Base-by-base conservation (phyloP, 2,888 invertebrate genomes). In the Nowickia ferox region DNA sequence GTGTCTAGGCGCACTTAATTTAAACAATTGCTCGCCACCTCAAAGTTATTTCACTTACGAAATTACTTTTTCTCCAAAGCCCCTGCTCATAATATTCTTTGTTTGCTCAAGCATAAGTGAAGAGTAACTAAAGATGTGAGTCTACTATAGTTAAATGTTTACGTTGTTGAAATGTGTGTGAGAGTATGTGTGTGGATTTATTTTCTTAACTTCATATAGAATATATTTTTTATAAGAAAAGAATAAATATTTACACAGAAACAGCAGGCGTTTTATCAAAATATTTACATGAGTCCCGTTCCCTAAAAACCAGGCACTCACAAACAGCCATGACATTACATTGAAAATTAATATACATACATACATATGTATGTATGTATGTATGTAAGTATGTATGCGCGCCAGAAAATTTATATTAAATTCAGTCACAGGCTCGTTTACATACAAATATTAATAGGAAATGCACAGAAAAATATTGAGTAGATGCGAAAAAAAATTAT, bases 221-320 rank as follows among this genome's bases (percentile, higher is more conserved):
- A 38, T 65, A 63, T 48, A 42, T 61, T 44, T 80, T 38, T 66
- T 74, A 57, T 51, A 68, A 78, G 69, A 75, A 76, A 83, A 86
- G 48, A 77, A 74, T 91, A 91, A 91, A 91, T 91, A 91, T 90
- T 91, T 91, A 90, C 89, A 69, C 88, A 88, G 89, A 88, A 90
- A 89, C 91, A 91, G 91, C 91, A 90, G 91, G 91, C 91, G 90
- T 90, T 91, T 91, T 91, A 91, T 91, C 91, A 91, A 89, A 91
- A 91, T 89, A 91, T 91, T 91, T 91, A 90, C 90, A 88, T 87
- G 88, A 88, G 38, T 75, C 40, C 63, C 63, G 38, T 71, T 71
- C 66, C 63, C 40, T 55, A 46, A 22, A 74, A 22, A 57, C 10
- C 44, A 17, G 51, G 40, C 22, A 53, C 19, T 65, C 46, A 48